phyloP scores from a whole-genome alignment of 1,140 invertebrate species.

The Myzus persicae region DNA sequence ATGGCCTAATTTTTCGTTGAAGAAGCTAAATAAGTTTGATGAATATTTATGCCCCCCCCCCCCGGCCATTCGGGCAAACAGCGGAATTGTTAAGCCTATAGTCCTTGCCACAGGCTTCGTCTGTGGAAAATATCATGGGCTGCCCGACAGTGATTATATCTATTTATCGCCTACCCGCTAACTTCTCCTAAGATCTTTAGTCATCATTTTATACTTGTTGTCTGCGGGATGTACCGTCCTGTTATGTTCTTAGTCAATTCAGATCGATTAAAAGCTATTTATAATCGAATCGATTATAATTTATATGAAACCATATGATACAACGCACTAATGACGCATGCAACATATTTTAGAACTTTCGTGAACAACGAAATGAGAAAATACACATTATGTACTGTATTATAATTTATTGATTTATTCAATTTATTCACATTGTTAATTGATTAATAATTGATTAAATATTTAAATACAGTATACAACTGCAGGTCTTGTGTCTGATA shows the following conservation, averaged over 20 bases:
- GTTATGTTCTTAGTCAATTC: background rate
- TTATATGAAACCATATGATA: too few relatives aligned
- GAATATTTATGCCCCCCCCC: background rate
- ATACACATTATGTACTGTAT: background rate
- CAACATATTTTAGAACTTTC: background rate
- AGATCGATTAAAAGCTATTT: background rate
- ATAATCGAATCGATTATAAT: background rate
- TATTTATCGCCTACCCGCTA: constrained; percentile 82
- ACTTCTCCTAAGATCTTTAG: constrained; percentile 73
- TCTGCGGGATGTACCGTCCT: background rate
- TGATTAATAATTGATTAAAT: background rate
- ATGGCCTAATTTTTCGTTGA: constrained; percentile 73
- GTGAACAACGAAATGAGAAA: background rate
- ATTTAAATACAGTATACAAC: background rate
- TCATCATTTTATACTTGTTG: constrained; percentile 53
- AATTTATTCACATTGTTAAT: background rate
- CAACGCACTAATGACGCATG: background rate
- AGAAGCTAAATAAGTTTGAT: constrained; percentile 70
- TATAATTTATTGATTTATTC: background rate
- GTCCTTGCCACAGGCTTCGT: too few relatives aligned
- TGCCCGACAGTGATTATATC: constrained; percentile 71
- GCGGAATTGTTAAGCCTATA: constrained; percentile 68
- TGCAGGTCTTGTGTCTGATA: background rate
- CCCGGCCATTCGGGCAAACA: background rate
- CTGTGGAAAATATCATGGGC: constrained; percentile 86